These are phyloP conservation scores for Allacma fusca DNA, from an alignment of 2,888 invertebrate species.

Conservation along the genomic window DNA sequence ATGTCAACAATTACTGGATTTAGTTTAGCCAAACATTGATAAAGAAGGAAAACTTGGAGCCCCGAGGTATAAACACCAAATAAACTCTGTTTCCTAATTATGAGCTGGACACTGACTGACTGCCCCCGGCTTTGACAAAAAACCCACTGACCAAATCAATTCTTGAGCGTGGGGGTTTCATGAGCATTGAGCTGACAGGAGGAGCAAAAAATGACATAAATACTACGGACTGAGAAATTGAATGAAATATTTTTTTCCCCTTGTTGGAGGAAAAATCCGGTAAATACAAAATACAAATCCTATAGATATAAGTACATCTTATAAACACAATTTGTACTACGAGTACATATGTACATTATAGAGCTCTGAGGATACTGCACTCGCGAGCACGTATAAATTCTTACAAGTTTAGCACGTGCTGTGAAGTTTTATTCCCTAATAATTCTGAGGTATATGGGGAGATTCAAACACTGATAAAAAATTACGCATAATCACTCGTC, in stretches of 20 bases:
- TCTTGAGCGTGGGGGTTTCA: too few relatives aligned
- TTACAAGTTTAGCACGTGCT: not conserved
- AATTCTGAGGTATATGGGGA: not conserved
- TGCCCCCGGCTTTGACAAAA: not conserved
- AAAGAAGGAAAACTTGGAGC: not conserved
- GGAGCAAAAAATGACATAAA: too few relatives aligned
- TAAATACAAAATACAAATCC: too few relatives aligned
- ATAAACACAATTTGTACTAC: too few relatives aligned
- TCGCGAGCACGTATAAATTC: not conserved
- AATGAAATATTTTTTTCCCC: too few relatives aligned
- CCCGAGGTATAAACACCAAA: not conserved
- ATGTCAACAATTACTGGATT: not conserved
- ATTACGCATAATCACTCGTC: slow-evolving; percentile 16
- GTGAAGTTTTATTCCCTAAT: not conserved
- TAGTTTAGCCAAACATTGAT: not conserved
- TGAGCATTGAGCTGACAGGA: too few relatives aligned
- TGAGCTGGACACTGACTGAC: not conserved
- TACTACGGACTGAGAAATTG: too few relatives aligned
- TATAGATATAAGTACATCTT: too few relatives aligned
- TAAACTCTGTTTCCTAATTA: slow-evolving; percentile 1
- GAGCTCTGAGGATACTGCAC: too few relatives aligned
- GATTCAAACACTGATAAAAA: not conserved
- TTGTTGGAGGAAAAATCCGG: too few relatives aligned
- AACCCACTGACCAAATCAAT: not conserved
- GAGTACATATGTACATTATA: too few relatives aligned